Evolutionary conservation across 2,888 invertebrate genomes (phyloP), one percentile per base, ranked within the genome.

Genomic region (Apeira syringaria): DNA sequence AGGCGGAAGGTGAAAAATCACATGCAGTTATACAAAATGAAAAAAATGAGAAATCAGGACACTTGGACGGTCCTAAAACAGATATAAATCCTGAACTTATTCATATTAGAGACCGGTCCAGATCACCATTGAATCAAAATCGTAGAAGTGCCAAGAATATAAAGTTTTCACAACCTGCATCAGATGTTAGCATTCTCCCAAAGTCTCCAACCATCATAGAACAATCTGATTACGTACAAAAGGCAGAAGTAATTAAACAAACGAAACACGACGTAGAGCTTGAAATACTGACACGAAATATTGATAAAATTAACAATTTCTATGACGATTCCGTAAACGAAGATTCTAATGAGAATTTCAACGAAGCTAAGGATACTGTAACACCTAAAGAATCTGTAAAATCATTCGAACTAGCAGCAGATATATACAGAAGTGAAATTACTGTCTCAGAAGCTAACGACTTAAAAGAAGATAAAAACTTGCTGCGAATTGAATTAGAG

Each of bases 401-500:
- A n/a, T n/a, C n/a, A n/a, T n/a, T n/a, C 2, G 36, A 46, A 12
- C 27, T 27, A 2, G 29, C 35, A 28, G 15, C 20, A 1, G 38
- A 35, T 17, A 15, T 7, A 3, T 22, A 34, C 1, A n/a, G 2
- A 28, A 5, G 17, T 8, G 33, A 22, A 8, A 26, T 1, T 5
- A 7, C 7, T 20, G 7, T 7, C 2, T 7, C 18, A 10, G 26
- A 38, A 5, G 12, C 30, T 7, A 34, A 37, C 24, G 27, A 26
- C 1, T 3, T 6, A 3, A 10, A 1, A n/a, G 26, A 28, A n/a
- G 54, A 63, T 1, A 52, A 53, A 13, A 72, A 75, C 53, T 13
- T 74, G 12, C 51, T 80, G 0, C 46, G 60, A 42, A 64, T 80
- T 1, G 78, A 80, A 64, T 61, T 81, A 5, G 74, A 82, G 53